Percentiles rank a stretch among this genome's conserved stretches.
Conservation (phyloP, 2,113 vertebrate species). For the Mus spicilegus region DNA sequence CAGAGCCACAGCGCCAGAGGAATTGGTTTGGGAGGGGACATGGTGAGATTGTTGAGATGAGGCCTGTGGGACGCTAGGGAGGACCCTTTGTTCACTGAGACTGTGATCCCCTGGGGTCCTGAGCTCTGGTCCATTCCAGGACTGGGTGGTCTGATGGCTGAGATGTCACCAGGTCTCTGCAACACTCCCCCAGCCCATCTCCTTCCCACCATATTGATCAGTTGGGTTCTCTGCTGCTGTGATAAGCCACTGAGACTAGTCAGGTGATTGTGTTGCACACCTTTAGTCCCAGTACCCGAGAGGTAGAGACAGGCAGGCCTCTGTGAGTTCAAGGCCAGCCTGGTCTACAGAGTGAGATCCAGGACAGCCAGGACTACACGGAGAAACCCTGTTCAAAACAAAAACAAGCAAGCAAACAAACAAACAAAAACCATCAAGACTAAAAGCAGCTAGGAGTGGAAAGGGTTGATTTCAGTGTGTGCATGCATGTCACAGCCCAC, state of each 20-base stretch:
- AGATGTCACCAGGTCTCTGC: background rate
- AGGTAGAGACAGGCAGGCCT: background rate
- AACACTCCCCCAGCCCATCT: background rate
- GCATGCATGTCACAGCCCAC: fast-evolving
- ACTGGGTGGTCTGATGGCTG: background rate
- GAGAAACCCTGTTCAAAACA: background rate
- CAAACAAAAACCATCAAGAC: background rate
- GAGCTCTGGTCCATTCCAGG: background rate
- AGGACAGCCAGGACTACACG: background rate
- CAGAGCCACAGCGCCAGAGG: background rate
- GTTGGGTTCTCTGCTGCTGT: background rate
- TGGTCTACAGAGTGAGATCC: background rate
- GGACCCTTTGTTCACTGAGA: background rate
- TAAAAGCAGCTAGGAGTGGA: background rate
- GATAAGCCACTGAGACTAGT: too few species aligned
- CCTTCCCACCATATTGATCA: background rate
- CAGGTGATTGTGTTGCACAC: background rate
- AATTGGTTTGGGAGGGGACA: background rate
- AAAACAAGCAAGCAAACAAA: background rate
- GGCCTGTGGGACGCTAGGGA: background rate
- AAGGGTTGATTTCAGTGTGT: background rate
- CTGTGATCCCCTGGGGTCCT: background rate
- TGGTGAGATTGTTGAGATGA: background rate
- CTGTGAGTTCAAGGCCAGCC: background rate
- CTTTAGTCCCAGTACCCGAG: background rate